Evolutionary conservation across 2,113 vertebrate species (phyloP).

Genomic region (human): DNA sequence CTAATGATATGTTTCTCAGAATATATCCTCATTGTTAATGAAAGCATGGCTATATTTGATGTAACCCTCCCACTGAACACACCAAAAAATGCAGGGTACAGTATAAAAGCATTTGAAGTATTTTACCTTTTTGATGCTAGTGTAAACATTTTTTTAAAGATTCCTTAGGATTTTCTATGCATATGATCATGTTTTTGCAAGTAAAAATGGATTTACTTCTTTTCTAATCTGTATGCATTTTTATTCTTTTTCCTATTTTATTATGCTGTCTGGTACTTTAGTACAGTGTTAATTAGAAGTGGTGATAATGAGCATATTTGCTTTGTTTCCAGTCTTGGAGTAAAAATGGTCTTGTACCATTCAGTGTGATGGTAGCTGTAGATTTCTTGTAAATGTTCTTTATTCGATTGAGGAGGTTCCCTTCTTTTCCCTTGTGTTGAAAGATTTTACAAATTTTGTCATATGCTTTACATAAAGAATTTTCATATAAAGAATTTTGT

Average conservation of each 20-base stretch:
- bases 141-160: background rate
- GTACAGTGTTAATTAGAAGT: background rate
- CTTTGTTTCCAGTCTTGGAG: background rate
- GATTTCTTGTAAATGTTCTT: background rate
- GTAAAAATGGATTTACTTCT: background rate
- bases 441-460: background rate
- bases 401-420: background rate
- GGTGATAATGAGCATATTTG: background rate
- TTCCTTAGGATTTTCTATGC: background rate
- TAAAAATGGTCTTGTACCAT: background rate
- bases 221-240: background rate
- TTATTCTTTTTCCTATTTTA: background rate
- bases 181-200: background rate
- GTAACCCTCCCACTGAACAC: background rate
- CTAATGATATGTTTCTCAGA: too few relatives aligned
- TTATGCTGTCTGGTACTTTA: background rate
- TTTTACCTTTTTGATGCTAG: background rate
- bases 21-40: too few relatives aligned
- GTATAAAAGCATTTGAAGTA: background rate
- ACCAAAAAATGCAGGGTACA: background rate
- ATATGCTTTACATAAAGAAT: background rate
- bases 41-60: background rate
- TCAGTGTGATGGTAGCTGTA: background rate
- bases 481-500: background rate
- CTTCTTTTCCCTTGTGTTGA: background rate